Evolutionary conservation across 2,113 vertebrate species (phyloP).

Genomic region (Epinephelus fuscoguttatus): DNA sequence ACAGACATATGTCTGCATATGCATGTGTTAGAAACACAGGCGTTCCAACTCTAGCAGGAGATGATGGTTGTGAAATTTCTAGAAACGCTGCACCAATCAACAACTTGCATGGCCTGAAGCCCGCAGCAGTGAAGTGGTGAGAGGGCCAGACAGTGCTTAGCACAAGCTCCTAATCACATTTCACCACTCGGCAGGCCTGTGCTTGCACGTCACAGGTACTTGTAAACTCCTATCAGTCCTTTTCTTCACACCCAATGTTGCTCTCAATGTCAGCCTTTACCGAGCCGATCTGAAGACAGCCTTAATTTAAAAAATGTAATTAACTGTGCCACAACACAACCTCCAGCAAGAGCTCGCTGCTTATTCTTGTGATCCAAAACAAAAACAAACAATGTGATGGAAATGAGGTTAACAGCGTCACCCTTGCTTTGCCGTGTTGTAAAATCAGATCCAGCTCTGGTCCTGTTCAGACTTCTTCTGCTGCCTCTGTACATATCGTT

Average conservation of each 20-base stretch:
- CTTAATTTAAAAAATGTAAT: constrained; percentile 90
- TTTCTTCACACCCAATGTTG: constrained; percentile 89
- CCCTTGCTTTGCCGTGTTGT: constrained; percentile 5
- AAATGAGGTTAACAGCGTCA: constrained; percentile 67
- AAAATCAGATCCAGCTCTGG: constrained; percentile 19
- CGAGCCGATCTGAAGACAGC: constrained; percentile 81
- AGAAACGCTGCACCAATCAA: constrained; percentile 74
- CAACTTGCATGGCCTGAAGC: constrained; percentile 73
- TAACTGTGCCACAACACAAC: constrained; percentile 81
- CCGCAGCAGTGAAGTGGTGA: constrained; percentile 61
- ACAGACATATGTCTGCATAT: constrained; percentile 39
- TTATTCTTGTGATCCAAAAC: constrained; percentile 56
- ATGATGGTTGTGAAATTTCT: constrained; percentile 67
- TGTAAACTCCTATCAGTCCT: constrained; percentile 90
- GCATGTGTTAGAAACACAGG: constrained; percentile 29
- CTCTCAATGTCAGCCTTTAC: constrained; percentile 88
- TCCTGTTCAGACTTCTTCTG: constrained; percentile 20
- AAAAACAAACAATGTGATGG: constrained; percentile 70
- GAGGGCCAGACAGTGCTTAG: constrained; percentile 84
- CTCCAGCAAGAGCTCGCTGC: constrained; percentile 38
- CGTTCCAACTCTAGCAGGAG: constrained; percentile 55
- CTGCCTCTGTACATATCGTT: not conserved
- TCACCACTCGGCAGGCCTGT: constrained; percentile 85
- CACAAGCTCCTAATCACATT: constrained; percentile 85
- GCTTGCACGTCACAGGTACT: constrained; percentile 89